phyloP scores from a whole-genome alignment of 2,888 invertebrate genomes.

The Lamellibrachia satsuma region DNA sequence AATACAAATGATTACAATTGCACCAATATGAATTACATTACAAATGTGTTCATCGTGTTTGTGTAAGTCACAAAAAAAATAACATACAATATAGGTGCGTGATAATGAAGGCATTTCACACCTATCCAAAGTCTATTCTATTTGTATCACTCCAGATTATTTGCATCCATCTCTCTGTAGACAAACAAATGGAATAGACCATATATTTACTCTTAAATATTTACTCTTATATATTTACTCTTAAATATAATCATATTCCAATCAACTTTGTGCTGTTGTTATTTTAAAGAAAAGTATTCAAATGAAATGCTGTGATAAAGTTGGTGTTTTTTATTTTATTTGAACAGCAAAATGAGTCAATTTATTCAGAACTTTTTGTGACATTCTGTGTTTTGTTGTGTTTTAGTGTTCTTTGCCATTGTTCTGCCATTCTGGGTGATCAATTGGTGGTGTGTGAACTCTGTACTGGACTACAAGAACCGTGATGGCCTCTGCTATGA shows the following conservation, averaged over 20 bases:
- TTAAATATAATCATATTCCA: not conserved
- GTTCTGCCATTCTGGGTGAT: conserved; percentile 60
- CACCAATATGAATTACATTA: too few species aligned
- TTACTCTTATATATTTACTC: too few species aligned
- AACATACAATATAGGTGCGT: too few species aligned
- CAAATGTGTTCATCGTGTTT: too few species aligned
- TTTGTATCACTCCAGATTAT: too few species aligned
- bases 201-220: too few species aligned
- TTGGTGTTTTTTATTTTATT: not conserved
- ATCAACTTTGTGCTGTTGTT: not conserved
- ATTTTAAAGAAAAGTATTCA: not conserved
- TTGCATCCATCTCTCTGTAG: too few species aligned
- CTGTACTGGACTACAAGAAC: conserved; percentile 50
- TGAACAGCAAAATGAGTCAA: not conserved
- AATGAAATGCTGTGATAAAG: not conserved
- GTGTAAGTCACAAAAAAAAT: too few species aligned
- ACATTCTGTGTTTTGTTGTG: not conserved
- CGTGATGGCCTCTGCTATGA: conserved; percentile 60
- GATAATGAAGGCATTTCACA: too few species aligned
- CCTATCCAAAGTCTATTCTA: too few species aligned
- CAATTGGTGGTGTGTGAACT: conserved; percentile 44
- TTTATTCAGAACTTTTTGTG: not conserved
- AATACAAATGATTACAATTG: too few species aligned
- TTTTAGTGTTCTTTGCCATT: conserved; percentile 54
- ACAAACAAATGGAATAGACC: too few species aligned